Conservation (phyloP, 1,140 invertebrate species). For the Camponotus vicinus region DNA sequence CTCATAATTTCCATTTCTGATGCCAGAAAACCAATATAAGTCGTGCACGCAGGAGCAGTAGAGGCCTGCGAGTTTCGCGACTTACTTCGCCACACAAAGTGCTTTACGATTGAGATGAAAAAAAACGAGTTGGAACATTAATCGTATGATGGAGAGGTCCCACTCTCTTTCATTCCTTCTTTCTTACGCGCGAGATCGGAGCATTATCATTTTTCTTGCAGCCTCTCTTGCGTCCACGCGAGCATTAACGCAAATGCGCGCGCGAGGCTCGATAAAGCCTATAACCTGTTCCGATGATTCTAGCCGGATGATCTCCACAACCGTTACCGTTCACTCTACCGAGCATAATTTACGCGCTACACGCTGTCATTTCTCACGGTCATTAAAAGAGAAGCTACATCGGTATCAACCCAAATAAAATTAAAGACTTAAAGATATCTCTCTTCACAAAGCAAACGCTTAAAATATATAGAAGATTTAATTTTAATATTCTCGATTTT, state of each 20-base stretch:
- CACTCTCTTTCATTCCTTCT: neutral
- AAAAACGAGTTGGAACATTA: constrained; percentile 21
- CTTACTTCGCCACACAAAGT: constrained; percentile 69
- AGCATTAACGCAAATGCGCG: constrained; percentile 22
- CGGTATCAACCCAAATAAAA: constrained; percentile 38
- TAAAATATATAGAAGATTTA: neutral
- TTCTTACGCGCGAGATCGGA: neutral
- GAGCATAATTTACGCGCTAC: constrained; percentile 71
- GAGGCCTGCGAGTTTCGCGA: constrained; percentile 49
- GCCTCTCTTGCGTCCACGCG: constrained; percentile 39
- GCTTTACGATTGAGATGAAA: constrained; percentile 69
- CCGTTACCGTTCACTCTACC: constrained; percentile 78
- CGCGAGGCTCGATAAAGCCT: constrained; percentile 34
- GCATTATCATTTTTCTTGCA: constrained; percentile 47
- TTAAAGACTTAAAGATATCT: neutral
- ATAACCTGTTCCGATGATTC: constrained; percentile 78
- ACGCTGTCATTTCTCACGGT: constrained; percentile 51
- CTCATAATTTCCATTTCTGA: constrained; percentile 71
- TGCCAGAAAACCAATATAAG: constrained; percentile 68
- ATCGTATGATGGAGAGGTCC: constrained; percentile 38
- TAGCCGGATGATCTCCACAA: constrained; percentile 75
- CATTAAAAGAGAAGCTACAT: constrained; percentile 60
- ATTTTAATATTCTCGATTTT: neutral
- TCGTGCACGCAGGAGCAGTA: constrained; percentile 28
- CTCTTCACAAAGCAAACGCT: neutral